Conservation (phyloP, 2,888 invertebrate genomes). For the Brassicogethes aeneus region DNA sequence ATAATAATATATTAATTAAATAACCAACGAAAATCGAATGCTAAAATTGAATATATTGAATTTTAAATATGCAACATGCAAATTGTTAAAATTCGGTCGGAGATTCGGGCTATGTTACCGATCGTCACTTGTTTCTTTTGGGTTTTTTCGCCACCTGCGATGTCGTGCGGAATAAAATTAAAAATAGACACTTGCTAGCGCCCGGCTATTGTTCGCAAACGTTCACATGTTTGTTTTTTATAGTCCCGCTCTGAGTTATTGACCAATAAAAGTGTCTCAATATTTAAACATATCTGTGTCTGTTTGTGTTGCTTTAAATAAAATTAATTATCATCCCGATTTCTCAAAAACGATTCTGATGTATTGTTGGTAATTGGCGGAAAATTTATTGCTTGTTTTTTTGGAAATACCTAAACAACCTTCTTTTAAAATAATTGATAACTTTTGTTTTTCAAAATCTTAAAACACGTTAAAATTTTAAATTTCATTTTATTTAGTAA, state of each 20-base stretch:
- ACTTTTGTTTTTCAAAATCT: too few relatives aligned
- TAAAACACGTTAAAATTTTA: too few relatives aligned
- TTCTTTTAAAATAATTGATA: too few relatives aligned
- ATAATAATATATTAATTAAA: too few relatives aligned
- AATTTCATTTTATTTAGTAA: too few relatives aligned
- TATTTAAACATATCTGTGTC: constrained; percentile 23
- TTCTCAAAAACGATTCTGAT: too few relatives aligned
- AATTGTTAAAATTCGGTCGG: background rate
- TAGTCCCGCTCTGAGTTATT: constrained; percentile 21
- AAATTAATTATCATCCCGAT: constrained; percentile 20
- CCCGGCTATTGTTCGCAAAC: background rate
- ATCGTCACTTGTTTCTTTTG: background rate
- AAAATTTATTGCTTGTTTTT: too few relatives aligned
- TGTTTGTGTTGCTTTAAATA: constrained; percentile 15
- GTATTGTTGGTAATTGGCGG: too few relatives aligned
- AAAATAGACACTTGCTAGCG: constrained; percentile 18
- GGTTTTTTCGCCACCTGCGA: constrained; percentile 20
- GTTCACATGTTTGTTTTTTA: constrained; percentile 13
- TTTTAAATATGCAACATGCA: background rate
- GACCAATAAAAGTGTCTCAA: constrained; percentile 21
- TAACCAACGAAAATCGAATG: too few relatives aligned
- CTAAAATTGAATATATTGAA: too few relatives aligned
- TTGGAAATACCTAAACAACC: too few relatives aligned
- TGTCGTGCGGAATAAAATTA: constrained; percentile 17
- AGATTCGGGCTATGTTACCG: background rate